These are phyloP conservation scores for Drosophila meridionalis DNA, from an alignment of 2,888 invertebrate species.

Conservation along the genomic window DNA sequence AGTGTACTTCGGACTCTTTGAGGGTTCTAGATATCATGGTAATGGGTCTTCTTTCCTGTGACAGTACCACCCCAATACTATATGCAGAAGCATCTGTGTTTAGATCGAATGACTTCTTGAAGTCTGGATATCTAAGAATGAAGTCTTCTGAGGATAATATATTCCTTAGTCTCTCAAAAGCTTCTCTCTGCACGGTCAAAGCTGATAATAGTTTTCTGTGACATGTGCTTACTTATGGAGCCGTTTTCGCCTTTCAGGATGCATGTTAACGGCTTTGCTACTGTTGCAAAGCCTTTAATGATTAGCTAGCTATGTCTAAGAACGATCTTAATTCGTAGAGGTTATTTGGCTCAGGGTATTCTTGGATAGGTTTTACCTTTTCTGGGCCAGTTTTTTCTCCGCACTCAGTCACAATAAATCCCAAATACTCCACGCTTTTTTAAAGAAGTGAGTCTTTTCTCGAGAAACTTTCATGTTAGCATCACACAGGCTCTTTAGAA, in stretches of 20 bases:
- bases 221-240: background rate
- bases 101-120: background rate
- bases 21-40: background rate
- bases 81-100: background rate
- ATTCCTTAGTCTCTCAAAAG: background rate
- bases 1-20: background rate
- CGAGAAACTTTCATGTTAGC: background rate
- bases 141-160: background rate
- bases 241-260: background rate
- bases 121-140: background rate
- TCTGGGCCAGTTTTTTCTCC: background rate
- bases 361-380: too few relatives aligned
- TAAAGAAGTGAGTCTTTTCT: too few relatives aligned
- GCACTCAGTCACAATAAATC: too few relatives aligned
- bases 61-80: background rate
- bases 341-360: slow-evolving; percentile 1
- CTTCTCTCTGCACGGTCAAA: too few relatives aligned
- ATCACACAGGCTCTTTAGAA: background rate
- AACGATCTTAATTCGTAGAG: background rate
- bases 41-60: background rate
- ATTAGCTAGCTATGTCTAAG: background rate
- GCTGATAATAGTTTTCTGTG: too few relatives aligned
- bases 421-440: too few relatives aligned
- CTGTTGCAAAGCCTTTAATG: background rate
- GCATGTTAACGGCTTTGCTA: background rate